Evolutionary conservation across 2,888 invertebrate genomes (phyloP).

Genomic region (Sympetrum striolatum): DNA sequence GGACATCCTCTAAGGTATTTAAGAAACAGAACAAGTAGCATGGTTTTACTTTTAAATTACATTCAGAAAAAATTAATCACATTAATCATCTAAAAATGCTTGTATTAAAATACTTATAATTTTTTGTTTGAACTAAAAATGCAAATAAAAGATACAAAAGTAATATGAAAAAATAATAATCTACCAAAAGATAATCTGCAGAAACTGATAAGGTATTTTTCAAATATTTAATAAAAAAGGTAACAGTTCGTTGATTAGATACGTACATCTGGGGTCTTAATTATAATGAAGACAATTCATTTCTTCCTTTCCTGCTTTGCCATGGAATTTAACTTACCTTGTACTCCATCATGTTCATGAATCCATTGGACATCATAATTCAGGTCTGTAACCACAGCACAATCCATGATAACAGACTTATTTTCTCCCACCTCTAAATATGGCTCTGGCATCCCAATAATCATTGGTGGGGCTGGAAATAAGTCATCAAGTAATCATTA

Average conservation of each 20-base stretch:
- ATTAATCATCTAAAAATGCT: too few relatives aligned
- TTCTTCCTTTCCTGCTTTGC: background rate
- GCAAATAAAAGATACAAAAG: too few relatives aligned
- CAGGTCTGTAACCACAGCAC: background rate
- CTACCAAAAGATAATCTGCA: too few relatives aligned
- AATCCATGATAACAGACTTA: constrained; percentile 1
- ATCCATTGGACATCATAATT: constrained; percentile 14
- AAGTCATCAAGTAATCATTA: background rate
- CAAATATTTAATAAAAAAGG: too few relatives aligned
- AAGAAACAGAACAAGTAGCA: background rate
- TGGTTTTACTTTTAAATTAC: too few relatives aligned
- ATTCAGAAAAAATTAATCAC: too few relatives aligned
- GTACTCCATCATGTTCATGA: background rate
- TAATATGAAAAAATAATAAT: too few relatives aligned
- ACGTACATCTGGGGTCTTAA: background rate
- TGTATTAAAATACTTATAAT: too few relatives aligned
- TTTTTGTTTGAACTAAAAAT: too few relatives aligned
- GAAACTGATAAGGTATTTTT: too few relatives aligned
- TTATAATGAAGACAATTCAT: background rate
- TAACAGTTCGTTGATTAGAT: background rate
- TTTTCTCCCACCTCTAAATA: background rate
- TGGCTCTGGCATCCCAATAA: constrained; percentile 10
- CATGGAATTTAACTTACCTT: background rate
- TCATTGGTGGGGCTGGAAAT: background rate
- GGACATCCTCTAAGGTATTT: background rate